phyloP scores from a whole-genome alignment of 2,113 vertebrate genomes.

The Cinclus mexicanus region DNA sequence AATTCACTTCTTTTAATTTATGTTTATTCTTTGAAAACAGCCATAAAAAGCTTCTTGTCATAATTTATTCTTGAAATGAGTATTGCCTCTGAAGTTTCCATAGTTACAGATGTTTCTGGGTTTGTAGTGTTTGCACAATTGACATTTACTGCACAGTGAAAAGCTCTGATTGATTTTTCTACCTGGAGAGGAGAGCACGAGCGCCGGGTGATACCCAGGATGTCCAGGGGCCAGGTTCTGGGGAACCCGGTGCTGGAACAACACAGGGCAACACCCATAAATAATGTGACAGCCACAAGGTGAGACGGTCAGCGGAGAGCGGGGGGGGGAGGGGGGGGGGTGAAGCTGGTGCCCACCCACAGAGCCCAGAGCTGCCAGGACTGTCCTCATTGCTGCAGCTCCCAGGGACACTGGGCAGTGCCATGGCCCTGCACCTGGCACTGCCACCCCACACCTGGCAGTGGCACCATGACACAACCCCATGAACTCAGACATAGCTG shows the following conservation, averaged over 20 bases:
- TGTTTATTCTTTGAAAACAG: conserved; percentile 10
- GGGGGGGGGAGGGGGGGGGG: not conserved
- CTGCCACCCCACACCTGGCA: not conserved
- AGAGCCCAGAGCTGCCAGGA: fast-evolving
- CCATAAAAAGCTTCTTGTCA: not conserved
- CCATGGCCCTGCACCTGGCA: not conserved
- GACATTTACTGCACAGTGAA: conserved; percentile 11
- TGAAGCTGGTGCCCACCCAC: fast-evolving
- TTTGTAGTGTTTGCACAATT: conserved; percentile 19
- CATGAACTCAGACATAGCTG: too few species aligned
- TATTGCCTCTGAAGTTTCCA: conserved; percentile 34
- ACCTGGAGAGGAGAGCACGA: not conserved
- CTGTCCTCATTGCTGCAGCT: not conserved
- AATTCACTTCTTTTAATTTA: not conserved
- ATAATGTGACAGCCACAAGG: not conserved
- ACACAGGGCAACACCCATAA: not conserved
- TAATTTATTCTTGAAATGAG: conserved; percentile 35
- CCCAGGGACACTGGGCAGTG: fast-evolving
- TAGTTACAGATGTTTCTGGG: conserved; percentile 60
- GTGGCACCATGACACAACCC: too few species aligned
- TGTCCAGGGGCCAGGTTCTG: not conserved
- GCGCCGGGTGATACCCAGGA: fast-evolving
- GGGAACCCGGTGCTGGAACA: not conserved
- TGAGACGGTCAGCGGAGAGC: fast-evolving
- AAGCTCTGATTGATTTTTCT: conserved; percentile 25